Evolutionary conservation across 1,140 invertebrate species (phyloP).

Genomic region (Calephelis nemesis): DNA sequence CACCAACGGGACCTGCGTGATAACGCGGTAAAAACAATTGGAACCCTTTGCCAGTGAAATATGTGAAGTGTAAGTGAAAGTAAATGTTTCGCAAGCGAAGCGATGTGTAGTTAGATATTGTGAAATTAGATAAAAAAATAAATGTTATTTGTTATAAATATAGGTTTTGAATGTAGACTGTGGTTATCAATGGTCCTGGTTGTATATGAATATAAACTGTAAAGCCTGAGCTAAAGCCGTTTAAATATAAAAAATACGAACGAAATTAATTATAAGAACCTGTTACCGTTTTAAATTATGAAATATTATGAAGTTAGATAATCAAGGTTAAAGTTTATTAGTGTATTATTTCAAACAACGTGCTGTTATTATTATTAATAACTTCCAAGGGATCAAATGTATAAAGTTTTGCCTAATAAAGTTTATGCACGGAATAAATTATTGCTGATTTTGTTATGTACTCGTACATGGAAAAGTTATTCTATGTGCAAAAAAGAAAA

Average conservation of each 20-base stretch:
- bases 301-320: conserved; percentile 2
- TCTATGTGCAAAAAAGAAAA: conserved; percentile 6
- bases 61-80: conserved; percentile 16
- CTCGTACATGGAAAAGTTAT: too few relatives aligned
- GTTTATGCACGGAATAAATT: not conserved
- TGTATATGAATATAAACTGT: conserved; percentile 14
- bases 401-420: not conserved
- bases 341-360: not conserved
- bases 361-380: not conserved
- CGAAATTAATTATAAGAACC: conserved; percentile 6
- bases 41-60: not conserved
- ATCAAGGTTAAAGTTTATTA: not conserved
- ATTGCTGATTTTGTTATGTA: too few relatives aligned
- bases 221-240: not conserved
- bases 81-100: conserved; percentile 15
- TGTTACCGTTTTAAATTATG: conserved; percentile 5
- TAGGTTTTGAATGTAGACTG: conserved; percentile 17
- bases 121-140: conserved; percentile 57
- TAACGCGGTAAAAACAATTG: conserved; percentile 28
- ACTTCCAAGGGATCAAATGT: conserved; percentile 8
- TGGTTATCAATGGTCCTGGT: conserved; percentile 21
- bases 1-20: conserved; percentile 50
- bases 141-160: conserved; percentile 61
- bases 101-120: conserved; percentile 61
- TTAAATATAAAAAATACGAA: conserved; percentile 3